Evolutionary conservation across 1,140 invertebrate genomes (phyloP).

Genomic region (Fopius arisanus): DNA sequence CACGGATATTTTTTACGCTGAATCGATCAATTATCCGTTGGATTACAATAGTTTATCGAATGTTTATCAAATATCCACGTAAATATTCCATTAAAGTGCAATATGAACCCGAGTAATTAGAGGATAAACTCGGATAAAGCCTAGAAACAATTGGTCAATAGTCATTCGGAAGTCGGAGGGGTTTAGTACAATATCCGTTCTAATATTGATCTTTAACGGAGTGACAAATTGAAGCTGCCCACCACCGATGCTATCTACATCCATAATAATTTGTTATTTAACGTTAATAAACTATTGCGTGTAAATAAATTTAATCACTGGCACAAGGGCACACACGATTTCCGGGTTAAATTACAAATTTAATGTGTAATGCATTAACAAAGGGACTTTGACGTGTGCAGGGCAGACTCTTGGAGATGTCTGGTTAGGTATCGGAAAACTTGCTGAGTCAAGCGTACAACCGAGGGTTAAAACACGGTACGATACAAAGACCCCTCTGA

Average conservation of each 20-base stretch:
- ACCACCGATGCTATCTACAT: neutral
- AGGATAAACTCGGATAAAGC: neutral
- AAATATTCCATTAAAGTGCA: neutral
- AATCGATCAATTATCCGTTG: no score
- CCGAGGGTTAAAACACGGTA: slow-evolving; percentile 12
- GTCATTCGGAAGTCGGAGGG: neutral
- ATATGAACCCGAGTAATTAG: neutral
- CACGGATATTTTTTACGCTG: no score
- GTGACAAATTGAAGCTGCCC: neutral
- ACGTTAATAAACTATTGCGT: no score
- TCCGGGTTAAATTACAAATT: slow-evolving; percentile 4
- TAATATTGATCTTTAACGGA: neutral
- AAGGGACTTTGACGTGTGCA: slow-evolving; percentile 15
- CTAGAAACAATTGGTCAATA: neutral
- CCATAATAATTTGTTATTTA: neutral
- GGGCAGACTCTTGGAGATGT: slow-evolving; percentile 22
- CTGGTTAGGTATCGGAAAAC: slow-evolving; percentile 24
- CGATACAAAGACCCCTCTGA: slow-evolving; percentile 1
- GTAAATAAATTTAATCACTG: no score
- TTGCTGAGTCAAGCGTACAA: slow-evolving; percentile 31
- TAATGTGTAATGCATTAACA: slow-evolving; percentile 14
- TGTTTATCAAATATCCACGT: neutral
- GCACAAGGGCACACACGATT: no score
- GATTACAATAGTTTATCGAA: no score
- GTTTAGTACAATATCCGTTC: neutral